Percentiles rank a stretch among this genome's conserved stretches.
Conservation (phyloP, 1,140 invertebrate genomes). For the Ridgeia piscesae region DNA sequence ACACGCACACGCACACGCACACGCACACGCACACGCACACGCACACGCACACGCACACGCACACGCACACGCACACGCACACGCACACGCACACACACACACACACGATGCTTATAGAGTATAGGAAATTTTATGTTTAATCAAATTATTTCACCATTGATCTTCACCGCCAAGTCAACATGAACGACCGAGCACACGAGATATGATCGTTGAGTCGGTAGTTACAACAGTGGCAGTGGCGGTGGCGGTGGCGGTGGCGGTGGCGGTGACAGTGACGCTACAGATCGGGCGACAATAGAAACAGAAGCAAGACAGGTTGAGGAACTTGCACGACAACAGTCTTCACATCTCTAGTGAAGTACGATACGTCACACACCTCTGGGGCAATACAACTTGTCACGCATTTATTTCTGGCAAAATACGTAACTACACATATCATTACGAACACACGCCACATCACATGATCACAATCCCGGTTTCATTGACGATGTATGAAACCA, state of each 20-base stretch:
- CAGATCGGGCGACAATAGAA: not conserved
- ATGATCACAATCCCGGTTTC: no score
- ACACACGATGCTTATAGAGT: no score
- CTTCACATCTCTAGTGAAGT: no score
- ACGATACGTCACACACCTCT: not conserved
- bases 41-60: slow-evolving; percentile 24
- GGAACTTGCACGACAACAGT: not conserved
- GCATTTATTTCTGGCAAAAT: no score
- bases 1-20: slow-evolving; percentile 21
- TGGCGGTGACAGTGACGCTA: not conserved
- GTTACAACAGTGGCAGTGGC: no score
- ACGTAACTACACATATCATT: no score
- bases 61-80: slow-evolving; percentile 23
- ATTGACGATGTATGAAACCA: no score
- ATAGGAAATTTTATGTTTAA: not conserved
- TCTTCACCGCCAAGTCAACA: not conserved
- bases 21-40: slow-evolving; percentile 25
- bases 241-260: no score
- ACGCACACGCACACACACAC: not conserved
- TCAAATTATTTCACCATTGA: not conserved
- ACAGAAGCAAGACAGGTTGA: not conserved
- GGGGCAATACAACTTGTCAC: not conserved
- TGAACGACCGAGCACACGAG: not conserved
- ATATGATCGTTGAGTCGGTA: not conserved
- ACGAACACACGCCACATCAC: no score